phyloP scores from a whole-genome alignment of 2,888 invertebrate genomes.

The Clistopyga incitator region DNA sequence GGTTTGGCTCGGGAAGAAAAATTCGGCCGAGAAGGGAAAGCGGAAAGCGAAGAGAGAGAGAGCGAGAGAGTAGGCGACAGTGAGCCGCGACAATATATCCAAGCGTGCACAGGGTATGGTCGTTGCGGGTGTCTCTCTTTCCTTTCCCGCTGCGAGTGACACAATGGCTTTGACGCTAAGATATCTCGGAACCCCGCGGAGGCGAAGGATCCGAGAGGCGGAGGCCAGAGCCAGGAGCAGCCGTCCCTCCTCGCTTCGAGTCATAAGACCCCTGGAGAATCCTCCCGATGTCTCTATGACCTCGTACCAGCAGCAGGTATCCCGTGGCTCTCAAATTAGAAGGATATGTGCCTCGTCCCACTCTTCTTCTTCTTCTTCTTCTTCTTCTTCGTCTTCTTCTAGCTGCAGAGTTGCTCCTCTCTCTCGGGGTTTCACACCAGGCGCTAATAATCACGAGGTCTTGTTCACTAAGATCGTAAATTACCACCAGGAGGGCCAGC shows the following conservation, averaged over 20 bases:
- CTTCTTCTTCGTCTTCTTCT: constrained; percentile 34
- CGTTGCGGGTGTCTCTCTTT: constrained; percentile 58
- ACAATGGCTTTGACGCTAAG: constrained; percentile 72
- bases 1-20: background rate
- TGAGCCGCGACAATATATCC: constrained; percentile 43
- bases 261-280: constrained; percentile 69
- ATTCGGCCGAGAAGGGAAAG: background rate
- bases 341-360: constrained; percentile 53
- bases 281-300: constrained; percentile 72
- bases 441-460: constrained; percentile 73
- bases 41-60: constrained; percentile 4
- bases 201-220: constrained; percentile 37
- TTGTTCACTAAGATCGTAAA: constrained; percentile 71
- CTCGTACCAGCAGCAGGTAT: constrained; percentile 60
- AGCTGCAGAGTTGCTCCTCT: constrained; percentile 12
- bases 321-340: constrained; percentile 73
- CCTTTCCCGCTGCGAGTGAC: constrained; percentile 70
- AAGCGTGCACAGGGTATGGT: constrained; percentile 2
- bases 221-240: constrained; percentile 9
- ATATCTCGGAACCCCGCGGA: constrained; percentile 63
- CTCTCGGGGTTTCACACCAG: constrained; percentile 69
- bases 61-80: too few relatives aligned
- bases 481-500: constrained; percentile 67
- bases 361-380: constrained; percentile 32
- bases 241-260: background rate